Base-by-base conservation (phyloP, 2,113 vertebrate genomes). In the Hystrix cristata region DNA sequence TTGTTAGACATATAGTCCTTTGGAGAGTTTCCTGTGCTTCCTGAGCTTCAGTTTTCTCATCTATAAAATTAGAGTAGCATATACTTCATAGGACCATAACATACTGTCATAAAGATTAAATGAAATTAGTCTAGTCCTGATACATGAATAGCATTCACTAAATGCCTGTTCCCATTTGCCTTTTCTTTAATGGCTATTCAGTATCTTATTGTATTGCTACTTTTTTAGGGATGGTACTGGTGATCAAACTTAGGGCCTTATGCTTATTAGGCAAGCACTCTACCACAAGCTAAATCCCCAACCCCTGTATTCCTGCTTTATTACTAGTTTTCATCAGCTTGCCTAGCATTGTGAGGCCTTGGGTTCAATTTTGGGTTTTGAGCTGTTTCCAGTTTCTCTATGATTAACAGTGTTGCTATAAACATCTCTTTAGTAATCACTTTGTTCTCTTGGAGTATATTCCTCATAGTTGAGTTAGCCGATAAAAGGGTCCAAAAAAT, bases 311-410 rank as follows among this genome's bases (percentile, higher is more conserved):
- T 91, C 89, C 18, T 92, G 69, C 34, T 64, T 78, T 88, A 78
- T 82, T 91, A 76, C 87, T 87, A 90, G 38, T 94, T 95, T 96
- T 96, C 27, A 76, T 79, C 43, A 80, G 57, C 80, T 95, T 97
- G 34, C 27, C 46, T 51, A 78, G 46, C 43, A 76, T 48, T 76
- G 12, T 9, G 21, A 74, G 10, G 71, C 46, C 43, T 74, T 74
- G 72, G 43, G 72, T 74, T 48, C 43, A 31, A 74, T 89, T 92
- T 15, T 88, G 80, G 64, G n/a, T 81, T 69, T 71, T 87, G n/a
- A 18, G 78, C 74, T 53, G 51, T 87, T 94, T 97, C 64, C 53
- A 93, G 82, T 85, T 88, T 96, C 53, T 93, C 60, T 91, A 64
- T 80, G 95, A 95, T 84, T 90, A 80, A 90, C 78, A 89, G 43